Conservation (phyloP, 2,113 vertebrate species). For the Camelus dromedarius region DNA sequence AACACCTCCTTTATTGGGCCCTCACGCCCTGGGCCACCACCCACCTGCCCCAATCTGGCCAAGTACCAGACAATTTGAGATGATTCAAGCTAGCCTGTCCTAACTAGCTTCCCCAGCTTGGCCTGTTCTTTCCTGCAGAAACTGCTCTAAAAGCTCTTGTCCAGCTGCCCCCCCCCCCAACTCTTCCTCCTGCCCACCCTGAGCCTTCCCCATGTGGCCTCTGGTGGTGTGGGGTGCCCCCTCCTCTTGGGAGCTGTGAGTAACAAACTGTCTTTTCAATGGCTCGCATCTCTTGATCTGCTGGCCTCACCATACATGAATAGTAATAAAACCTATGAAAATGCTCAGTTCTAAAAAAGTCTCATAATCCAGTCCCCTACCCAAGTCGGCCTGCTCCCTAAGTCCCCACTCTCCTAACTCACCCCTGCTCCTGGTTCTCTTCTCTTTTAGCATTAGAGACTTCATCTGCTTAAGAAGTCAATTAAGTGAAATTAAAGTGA, state of each 20-base stretch:
- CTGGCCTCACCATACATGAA: background rate
- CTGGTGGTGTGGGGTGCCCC: rapidly evolving
- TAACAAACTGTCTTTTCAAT: background rate
- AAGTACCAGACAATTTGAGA: background rate
- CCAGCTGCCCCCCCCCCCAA: too few species aligned
- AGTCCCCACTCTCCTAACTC: background rate
- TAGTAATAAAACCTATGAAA: background rate
- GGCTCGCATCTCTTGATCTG: background rate
- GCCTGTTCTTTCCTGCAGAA: background rate
- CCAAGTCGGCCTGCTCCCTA: background rate
- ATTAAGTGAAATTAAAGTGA: background rate
- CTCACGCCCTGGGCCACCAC: background rate
- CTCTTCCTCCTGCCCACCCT: background rate
- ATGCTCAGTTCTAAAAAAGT: background rate
- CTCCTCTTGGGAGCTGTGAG: background rate
- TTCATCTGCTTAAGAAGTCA: background rate
- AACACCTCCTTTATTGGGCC: background rate
- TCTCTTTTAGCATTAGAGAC: background rate
- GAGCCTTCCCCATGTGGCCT: background rate
- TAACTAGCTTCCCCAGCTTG: background rate
- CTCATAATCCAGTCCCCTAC: background rate
- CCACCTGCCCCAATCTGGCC: too few species aligned
- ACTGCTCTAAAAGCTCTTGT: too few species aligned
- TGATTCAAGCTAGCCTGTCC: background rate
- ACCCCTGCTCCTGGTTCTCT: background rate